Evolutionary conservation across 2,113 vertebrate species (phyloP), one percentile per base, ranked within the genome.

Genomic region (Todiramphus chloris): DNA sequence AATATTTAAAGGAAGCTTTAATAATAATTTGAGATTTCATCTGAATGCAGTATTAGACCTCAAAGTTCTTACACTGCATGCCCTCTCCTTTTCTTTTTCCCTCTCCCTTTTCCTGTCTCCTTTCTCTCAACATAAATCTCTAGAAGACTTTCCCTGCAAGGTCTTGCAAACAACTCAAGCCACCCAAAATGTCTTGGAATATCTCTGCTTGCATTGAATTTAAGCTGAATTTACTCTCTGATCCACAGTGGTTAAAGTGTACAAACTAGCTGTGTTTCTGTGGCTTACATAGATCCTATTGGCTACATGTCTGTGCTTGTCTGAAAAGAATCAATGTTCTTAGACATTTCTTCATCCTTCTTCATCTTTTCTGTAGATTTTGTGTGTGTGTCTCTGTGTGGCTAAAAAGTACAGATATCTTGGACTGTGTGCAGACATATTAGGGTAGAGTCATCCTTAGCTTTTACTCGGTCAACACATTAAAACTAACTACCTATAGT

Each of bases 261-360:
- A n/a, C 13, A 78, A 41, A 62, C 14, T 14, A 27, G 23, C 5
- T 5, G 2, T 41, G 13, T 48, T 69, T 35, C 51, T 90, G 24
- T 79, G 63, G 44, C 37, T 83, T 31, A 2, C 31, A 55, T 25
- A 81, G 64, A 14, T 31, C n/a, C 13, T 20, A 2, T 23, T 75
- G 56, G 16, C 60, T 72, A 25, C 50, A 2, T 0, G 0, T 17
- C 16, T 46, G 0, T 55, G 28, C 25, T 37, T 78, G 55, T 63
- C 64, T 25, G 5, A 33, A 46, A 63, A 79, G 8, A 43, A 69
- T 6, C 3, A 3, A 3, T 2, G 51, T 46, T 63, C 48, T 82
- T 27, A 9, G 27, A 28, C 4, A 8, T 55, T 51, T 92, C 11
- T 27, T 77, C 15, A 46, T 56, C 19, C 7, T 60, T 75, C 5